A percentile compares a stretch with the other conserved stretches of the same genome.
Conservation (phyloP, 2,113 vertebrate genomes). For the Dicerorhinus sumatrensis region DNA sequence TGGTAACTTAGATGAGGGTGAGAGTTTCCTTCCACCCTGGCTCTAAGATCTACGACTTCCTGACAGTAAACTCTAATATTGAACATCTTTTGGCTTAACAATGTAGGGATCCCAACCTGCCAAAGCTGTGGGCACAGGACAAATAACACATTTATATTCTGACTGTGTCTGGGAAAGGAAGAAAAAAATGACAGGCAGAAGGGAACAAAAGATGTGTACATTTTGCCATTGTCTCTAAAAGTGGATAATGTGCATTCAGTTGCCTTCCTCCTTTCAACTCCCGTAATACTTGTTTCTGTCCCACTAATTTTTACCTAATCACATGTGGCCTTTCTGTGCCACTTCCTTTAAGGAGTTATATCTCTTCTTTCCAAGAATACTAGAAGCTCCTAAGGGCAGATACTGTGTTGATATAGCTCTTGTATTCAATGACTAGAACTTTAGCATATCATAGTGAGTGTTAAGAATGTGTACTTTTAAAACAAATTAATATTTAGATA, state of each 20-base stretch:
- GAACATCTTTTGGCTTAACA: slow-evolving; percentile 59
- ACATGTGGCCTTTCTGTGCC: slow-evolving; percentile 13
- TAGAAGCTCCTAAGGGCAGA: background rate
- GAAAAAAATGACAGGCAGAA: slow-evolving; percentile 50
- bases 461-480: background rate
- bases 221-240: slow-evolving; percentile 61
- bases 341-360: background rate
- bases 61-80: slow-evolving; percentile 61
- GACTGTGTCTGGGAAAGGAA: slow-evolving; percentile 34
- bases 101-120: slow-evolving; percentile 67
- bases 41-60: slow-evolving; percentile 61
- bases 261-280: background rate
- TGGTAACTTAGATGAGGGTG: background rate
- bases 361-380: slow-evolving; percentile 52
- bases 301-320: slow-evolving; percentile 56
- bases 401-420: background rate
- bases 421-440: background rate
- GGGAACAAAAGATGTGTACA: slow-evolving; percentile 34
- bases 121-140: slow-evolving; percentile 75
- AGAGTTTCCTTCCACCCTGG: background rate
- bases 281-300: slow-evolving; percentile 21
- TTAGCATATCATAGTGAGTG: background rate
- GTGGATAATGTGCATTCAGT: slow-evolving; percentile 31
- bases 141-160: slow-evolving; percentile 72
- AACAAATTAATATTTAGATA: background rate